These are phyloP conservation scores for Andricus grossulariae DNA, from an alignment of 1,140 invertebrate species.

Conservation along the genomic window DNA sequence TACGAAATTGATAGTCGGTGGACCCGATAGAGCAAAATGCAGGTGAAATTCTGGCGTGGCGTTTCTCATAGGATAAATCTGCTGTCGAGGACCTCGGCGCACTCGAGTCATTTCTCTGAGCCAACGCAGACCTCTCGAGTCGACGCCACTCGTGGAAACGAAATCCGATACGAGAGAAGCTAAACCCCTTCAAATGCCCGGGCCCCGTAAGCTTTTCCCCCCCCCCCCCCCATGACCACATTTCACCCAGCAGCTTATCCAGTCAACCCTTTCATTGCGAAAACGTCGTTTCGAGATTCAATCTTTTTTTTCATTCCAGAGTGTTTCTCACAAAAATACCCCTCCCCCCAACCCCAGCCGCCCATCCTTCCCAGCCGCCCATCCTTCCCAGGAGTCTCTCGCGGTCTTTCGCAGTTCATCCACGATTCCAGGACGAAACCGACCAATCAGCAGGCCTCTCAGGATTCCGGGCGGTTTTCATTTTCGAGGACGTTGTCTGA, in stretches of 20 bases:
- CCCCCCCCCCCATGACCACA: constrained; percentile 38
- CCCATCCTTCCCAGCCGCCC: constrained; percentile 12
- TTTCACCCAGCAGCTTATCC: constrained; percentile 18
- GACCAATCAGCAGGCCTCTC: background rate
- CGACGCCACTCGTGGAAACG: constrained; percentile 64
- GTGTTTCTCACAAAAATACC: constrained; percentile 29
- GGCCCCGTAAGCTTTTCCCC: constrained; percentile 43
- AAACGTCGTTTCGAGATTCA: constrained; percentile 62
- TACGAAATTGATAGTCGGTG: constrained; percentile 6
- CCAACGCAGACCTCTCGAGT: constrained; percentile 66
- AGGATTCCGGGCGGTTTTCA: background rate
- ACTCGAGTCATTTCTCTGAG: constrained; percentile 68
- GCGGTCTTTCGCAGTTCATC: background rate
- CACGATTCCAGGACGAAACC: background rate
- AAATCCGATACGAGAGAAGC: constrained; percentile 70
- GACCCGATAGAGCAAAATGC: background rate
- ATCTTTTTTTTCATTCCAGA: constrained; percentile 44
- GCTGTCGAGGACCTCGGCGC: constrained; percentile 48
- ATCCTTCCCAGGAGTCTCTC: background rate
- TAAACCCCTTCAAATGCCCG: constrained; percentile 68
- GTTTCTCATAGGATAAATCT: constrained; percentile 5
- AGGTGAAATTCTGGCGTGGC: background rate
- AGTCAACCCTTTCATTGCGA: constrained; percentile 63
- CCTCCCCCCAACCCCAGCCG: constrained; percentile 9
- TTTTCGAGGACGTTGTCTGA: background rate